Conservation (phyloP, 1,140 invertebrate genomes). For the Melitaea cinxia region DNA sequence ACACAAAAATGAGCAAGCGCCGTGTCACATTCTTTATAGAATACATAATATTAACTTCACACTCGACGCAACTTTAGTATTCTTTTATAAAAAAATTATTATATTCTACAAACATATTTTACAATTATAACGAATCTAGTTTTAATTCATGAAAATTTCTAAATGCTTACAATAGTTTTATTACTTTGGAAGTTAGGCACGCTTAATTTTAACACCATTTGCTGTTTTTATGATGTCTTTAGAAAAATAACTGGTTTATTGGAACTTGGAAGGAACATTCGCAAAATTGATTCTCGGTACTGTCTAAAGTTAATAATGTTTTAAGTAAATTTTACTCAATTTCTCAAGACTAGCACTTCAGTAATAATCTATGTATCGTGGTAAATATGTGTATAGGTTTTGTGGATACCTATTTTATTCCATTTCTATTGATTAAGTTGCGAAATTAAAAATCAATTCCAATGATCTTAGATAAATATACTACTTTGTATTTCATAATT, state of each 20-base stretch:
- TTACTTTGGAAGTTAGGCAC: constrained; percentile 10
- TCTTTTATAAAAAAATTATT: constrained; percentile 65
- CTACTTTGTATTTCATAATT: too few species aligned
- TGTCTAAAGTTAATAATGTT: too few species aligned
- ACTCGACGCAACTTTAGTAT: constrained; percentile 44
- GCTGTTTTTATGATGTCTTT: constrained; percentile 13
- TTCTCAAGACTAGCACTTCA: too few species aligned
- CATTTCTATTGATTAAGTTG: too few species aligned
- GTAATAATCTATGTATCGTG: too few species aligned
- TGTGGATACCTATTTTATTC: too few species aligned
- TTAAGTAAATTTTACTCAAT: too few species aligned
- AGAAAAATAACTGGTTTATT: not conserved
- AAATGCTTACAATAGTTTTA: constrained; percentile 34
- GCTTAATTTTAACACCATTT: not conserved
- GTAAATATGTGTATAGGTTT: too few species aligned
- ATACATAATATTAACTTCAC: constrained; percentile 74
- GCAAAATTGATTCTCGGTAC: too few species aligned
- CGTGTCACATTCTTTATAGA: constrained; percentile 67
- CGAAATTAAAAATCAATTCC: too few species aligned
- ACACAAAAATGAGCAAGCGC: constrained; percentile 78
- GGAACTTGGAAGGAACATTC: too few species aligned
- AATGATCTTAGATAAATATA: too few species aligned
- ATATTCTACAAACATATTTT: constrained; percentile 58
- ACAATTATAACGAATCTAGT: constrained; percentile 28
- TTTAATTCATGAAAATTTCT: constrained; percentile 46